Percentiles rank a stretch among this genome's conserved stretches.
phyloP scores from a whole-genome alignment of 2,888 invertebrate species.

The Cerceris rybyensis region DNA sequence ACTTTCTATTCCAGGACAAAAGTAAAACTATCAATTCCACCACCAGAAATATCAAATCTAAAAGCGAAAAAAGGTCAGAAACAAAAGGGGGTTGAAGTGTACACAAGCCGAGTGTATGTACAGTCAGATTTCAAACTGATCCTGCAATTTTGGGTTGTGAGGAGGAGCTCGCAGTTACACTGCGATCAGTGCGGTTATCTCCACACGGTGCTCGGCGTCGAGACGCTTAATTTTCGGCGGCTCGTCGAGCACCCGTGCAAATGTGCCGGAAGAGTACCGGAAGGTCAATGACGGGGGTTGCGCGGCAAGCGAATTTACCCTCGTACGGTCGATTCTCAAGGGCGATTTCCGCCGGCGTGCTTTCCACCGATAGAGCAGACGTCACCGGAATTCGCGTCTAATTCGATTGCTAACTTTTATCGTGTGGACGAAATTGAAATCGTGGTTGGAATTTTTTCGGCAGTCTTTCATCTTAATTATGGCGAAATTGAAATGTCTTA shows the following conservation, averaged over 20 bases:
- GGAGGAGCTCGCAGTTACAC: slow-evolving; percentile 4
- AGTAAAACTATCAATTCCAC: too few species aligned
- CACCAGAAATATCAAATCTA: too few species aligned
- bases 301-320: slow-evolving; percentile 7
- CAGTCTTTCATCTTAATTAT: too few species aligned
- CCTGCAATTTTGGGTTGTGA: background rate
- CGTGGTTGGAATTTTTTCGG: slow-evolving; percentile 8
- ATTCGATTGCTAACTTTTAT: slow-evolving; percentile 30
- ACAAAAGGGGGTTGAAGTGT: too few species aligned
- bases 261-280: slow-evolving; percentile 7
- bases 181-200: slow-evolving; percentile 11
- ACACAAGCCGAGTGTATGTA: background rate
- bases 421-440: slow-evolving; percentile 9
- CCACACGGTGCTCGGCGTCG: slow-evolving; percentile 7
- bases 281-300: slow-evolving; percentile 4
- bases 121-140: background rate
- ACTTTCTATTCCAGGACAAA: too few species aligned
- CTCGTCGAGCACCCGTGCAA: slow-evolving; percentile 16
- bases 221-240: slow-evolving; percentile 18
- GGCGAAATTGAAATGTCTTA: slow-evolving; percentile 15
- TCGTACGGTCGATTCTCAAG: slow-evolving; percentile 1
- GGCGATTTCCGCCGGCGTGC: slow-evolving; percentile 9
- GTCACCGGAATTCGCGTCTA: slow-evolving; percentile 19
- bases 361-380: slow-evolving; percentile 4
- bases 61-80: too few species aligned